These are phyloP conservation scores for Heliocidaris erythrogramma DNA, from an alignment of 35 echinoderm and acorn worm species.

Conservation along the genomic window DNA sequence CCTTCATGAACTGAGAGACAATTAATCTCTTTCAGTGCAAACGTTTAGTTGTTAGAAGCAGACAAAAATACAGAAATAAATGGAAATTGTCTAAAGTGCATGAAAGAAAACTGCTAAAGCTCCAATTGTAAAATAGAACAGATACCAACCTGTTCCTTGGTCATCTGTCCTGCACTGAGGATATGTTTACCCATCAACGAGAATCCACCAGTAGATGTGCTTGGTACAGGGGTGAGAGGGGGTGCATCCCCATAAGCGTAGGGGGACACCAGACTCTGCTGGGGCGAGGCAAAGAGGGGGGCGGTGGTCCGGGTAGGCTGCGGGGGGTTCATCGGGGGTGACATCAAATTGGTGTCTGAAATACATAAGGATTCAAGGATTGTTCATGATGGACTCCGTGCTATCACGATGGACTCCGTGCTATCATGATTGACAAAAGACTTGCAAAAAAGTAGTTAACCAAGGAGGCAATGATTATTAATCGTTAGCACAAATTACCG, in stretches of 20 bases:
- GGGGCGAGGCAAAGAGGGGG: conserved; percentile 13
- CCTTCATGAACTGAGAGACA: too few relatives aligned
- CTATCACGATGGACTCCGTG: too few relatives aligned
- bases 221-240: not conserved
- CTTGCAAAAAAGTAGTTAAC: too few relatives aligned
- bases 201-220: not conserved
- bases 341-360: conserved; percentile 44
- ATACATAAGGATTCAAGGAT: not conserved
- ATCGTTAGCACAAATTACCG: too few relatives aligned
- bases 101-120: too few relatives aligned
- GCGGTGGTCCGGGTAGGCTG: not conserved
- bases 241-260: conserved; percentile 39
- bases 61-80: too few relatives aligned
- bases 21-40: too few relatives aligned
- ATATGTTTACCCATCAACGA: conserved; percentile 83
- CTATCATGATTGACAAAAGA: too few relatives aligned
- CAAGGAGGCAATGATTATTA: too few relatives aligned
- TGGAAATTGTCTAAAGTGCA: too few relatives aligned
- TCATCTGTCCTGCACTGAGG: conserved; percentile 77
- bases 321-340: conserved; percentile 28
- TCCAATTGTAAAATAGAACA: not conserved
- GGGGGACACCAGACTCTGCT: not conserved
- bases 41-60: too few relatives aligned
- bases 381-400: too few relatives aligned
- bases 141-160: conserved; percentile 84